Percentiles rank a stretch among this genome's conserved stretches.
Conservation (phyloP, 2,797 vertebrate species). For the Botia kubotai region DNA sequence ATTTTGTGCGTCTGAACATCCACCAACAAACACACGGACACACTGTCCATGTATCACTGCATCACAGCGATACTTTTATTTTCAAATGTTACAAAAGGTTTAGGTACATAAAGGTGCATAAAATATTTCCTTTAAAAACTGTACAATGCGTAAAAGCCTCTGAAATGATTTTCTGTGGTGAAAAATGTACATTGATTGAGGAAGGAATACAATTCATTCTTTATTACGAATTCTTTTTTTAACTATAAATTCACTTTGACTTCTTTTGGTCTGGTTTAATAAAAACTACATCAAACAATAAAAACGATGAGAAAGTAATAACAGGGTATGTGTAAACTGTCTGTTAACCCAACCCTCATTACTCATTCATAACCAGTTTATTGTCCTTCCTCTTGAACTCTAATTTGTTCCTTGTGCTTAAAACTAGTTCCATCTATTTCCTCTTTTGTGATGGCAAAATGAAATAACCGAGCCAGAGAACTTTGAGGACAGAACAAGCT, state of each 20-base stretch:
- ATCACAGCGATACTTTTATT: conserved; percentile 44
- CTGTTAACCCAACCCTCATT: conserved; percentile 5
- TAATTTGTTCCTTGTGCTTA: conserved; percentile 41
- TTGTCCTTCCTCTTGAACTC: conserved; percentile 27
- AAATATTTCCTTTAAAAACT: conserved; percentile 30
- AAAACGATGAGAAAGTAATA: background rate
- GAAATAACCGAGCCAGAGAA: conserved; percentile 5
- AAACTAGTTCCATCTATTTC: conserved; percentile 50
- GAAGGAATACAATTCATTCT: conserved; percentile 4
- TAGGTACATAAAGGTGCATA: conserved; percentile 1
- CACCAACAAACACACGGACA: too few species aligned
- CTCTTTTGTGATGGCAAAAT: conserved; percentile 34
- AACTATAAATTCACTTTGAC: background rate
- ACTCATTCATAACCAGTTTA: conserved; percentile 20
- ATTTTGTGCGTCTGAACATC: too few species aligned
- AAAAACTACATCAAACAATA: background rate
- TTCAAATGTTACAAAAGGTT: conserved; percentile 28
- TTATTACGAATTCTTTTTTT: conserved; percentile 14
- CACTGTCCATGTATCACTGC: too few species aligned
- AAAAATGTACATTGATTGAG: conserved; percentile 1
- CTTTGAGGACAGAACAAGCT: conserved; percentile 12
- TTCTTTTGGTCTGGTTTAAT: background rate
- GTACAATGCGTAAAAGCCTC: conserved; percentile 44
- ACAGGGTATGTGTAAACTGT: background rate
- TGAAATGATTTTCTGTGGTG: conserved; percentile 3